Evolutionary conservation across 2,113 vertebrate genomes (phyloP), one percentile per base, ranked within the genome.

Genomic region (Salvelinus sp.): DNA sequence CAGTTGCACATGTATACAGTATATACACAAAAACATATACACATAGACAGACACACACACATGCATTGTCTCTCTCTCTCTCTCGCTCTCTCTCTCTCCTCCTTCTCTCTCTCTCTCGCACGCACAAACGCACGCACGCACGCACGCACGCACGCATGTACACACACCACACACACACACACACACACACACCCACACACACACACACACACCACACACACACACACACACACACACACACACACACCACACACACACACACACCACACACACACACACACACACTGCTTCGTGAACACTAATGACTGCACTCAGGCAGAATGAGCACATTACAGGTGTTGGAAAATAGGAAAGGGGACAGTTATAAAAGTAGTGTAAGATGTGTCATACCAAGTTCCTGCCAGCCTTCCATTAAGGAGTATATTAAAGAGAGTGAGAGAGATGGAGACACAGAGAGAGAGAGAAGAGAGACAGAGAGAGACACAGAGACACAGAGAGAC

Each of bases 261-360:
- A n/a, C n/a, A n/a, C n/a, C 30, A 57, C 25, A 68, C 65, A 38
- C n/a, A 20, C 30, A 73, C 20, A 73, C 58, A 73, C n/a, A 64
- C 14, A 20, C 70, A 71, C 70, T n/a, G 62, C 7, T 54, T 38
- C 65, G 77, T 68, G 64, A 73, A 72, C 74, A 76, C 67, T 78
- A 83, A 83, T 85, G 83, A 85, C 76, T 73, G 57, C n/a, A 81
- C 65, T 74, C 71, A 83, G 63, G 38, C 71, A 76, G 76, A 64
- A 75, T 76, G 69, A 82, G 77, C 63, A 77, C 69, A 79, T 78
- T 44, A 44, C 57, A 23, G 71, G 50, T 69, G 71, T 44, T 60
- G 62, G 64, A 73, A 72, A 65, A 76, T 65, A 76, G 73, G 70
- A 78, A 75, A 63, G 50, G 75, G 44, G 69, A 77, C 63, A 79